Evolutionary conservation across 2,888 invertebrate species (phyloP), one percentile per base, ranked within the genome.

Genomic region (Uropetala carovei): DNA sequence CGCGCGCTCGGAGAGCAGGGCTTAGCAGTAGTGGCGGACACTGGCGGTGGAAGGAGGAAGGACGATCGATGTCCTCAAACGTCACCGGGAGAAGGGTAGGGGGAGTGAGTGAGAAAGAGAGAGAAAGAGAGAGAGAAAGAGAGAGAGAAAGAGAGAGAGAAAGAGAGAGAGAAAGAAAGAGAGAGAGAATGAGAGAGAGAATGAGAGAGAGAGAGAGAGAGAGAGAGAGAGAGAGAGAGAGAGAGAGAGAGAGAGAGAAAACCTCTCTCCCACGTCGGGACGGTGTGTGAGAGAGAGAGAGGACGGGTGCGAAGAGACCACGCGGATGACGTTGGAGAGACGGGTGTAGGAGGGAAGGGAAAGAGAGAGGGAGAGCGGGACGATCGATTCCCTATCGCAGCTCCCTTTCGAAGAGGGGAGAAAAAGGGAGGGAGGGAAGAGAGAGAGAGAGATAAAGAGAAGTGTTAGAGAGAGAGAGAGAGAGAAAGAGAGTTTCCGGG

Each of bases 41-140:
- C 89, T 89, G 64, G 89, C 18, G 27, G 89, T 14, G 43, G 64
- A 7, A 30, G 43, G 64, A 43, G 30, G 89, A 89, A 89, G 18
- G 89, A 89, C 89, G 89, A 89, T 89, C 89, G 89, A 89, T 89
- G 89, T 89, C 89, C 89, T 89, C 64, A 89, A 89, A 89, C 89
- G 89, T 89, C 89, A 64, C 64, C 43, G 89, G 86, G 60, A 43
- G 43, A 84, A 57, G 18, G 57, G 84, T n/a, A 5, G 83, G 57
- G 0, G 30, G 83, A n/a, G 82, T 7, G 82, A 16, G 11, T 18
- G 82, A 18, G 10, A 43, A 30, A 18, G 14, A 43, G 30, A 8
- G 83, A n/a, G 83, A 43, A 43, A 18, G 83, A n/a, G 82, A 13
- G 82, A 16, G 11, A 7, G 82, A 18, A 0, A 43, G 82, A 18